phyloP scores from a whole-genome alignment of 2,888 invertebrate genomes.

The Cephus nigrinus region DNA sequence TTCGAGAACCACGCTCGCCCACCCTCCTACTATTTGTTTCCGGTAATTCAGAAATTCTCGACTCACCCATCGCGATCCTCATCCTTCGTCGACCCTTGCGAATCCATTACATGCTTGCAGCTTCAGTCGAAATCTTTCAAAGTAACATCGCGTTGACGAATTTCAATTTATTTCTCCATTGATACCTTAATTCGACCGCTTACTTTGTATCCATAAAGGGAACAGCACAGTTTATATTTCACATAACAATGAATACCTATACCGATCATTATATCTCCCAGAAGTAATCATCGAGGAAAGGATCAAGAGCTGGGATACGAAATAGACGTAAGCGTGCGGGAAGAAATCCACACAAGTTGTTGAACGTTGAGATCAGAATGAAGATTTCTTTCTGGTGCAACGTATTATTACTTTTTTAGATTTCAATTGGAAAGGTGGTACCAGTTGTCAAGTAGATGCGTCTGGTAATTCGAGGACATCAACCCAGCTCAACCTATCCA shows the following conservation, averaged over 20 bases:
- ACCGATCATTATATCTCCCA: not conserved
- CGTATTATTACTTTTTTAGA: not conserved
- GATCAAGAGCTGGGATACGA: not conserved
- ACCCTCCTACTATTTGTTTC: slow-evolving; percentile 44
- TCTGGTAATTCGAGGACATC: not conserved
- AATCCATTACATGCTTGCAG: slow-evolving; percentile 15
- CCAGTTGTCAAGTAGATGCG: not conserved
- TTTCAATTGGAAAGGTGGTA: not conserved
- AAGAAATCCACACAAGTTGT: not conserved
- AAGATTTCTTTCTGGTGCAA: not conserved
- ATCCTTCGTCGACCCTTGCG: not conserved
- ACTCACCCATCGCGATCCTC: slow-evolving; percentile 20
- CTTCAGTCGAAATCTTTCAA: slow-evolving; percentile 21
- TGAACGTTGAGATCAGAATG: not conserved
- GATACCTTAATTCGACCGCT: not conserved
- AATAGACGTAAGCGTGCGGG: not conserved
- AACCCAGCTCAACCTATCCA: not conserved
- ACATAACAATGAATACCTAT: not conserved
- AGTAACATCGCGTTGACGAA: slow-evolving; percentile 19
- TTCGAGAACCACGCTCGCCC: slow-evolving; percentile 10
- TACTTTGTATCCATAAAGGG: not conserved
- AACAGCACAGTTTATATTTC: not conserved
- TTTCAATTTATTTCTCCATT: slow-evolving; percentile 16
- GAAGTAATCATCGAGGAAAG: not conserved
- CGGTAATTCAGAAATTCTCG: slow-evolving; percentile 46